A percentile compares a stretch with the other conserved stretches of the same genome.
Evolutionary conservation across 2,888 invertebrate species (phyloP).

Genomic region (Poecilobothrus nobilitatus): DNA sequence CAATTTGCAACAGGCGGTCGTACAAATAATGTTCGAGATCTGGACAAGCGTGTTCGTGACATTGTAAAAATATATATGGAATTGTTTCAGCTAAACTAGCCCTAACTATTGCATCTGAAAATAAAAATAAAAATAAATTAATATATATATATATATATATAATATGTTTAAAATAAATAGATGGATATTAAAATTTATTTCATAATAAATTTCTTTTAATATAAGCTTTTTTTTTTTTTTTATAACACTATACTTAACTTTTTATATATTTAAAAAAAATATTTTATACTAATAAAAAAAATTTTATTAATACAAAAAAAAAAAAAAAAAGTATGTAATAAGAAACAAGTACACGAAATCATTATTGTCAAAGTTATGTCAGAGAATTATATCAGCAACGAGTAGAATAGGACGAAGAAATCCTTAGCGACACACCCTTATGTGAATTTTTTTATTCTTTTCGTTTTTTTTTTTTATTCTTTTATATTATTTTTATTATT

Average conservation of each 20-base stretch:
- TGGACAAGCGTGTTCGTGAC: constrained; percentile 18
- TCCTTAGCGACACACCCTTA: constrained; percentile 6
- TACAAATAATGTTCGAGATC: constrained; percentile 20
- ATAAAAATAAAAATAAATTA: constrained; percentile 9
- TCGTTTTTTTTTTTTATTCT: not conserved
- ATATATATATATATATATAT: not conserved
- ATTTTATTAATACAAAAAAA: too few relatives aligned
- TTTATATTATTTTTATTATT: not conserved
- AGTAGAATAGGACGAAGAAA: not conserved
- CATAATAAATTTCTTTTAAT: too few relatives aligned
- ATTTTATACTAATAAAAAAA: too few relatives aligned
- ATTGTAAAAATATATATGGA: constrained; percentile 17
- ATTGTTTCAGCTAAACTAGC: constrained; percentile 19
- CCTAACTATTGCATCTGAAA: constrained; percentile 18
- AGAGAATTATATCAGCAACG: not conserved
- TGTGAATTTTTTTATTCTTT: not conserved
- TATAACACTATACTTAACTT: too few relatives aligned
- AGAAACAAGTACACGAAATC: too few relatives aligned
- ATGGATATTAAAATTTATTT: too few relatives aligned
- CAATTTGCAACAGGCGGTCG: constrained; percentile 21
- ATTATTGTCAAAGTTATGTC: not conserved
- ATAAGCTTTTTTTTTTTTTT: too few relatives aligned
- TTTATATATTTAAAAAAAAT: too few relatives aligned
- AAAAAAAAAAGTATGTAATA: too few relatives aligned
- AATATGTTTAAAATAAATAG: not conserved